phyloP scores from a whole-genome alignment of 2,113 vertebrate species.

The Ornithorhynchus anatinus region DNA sequence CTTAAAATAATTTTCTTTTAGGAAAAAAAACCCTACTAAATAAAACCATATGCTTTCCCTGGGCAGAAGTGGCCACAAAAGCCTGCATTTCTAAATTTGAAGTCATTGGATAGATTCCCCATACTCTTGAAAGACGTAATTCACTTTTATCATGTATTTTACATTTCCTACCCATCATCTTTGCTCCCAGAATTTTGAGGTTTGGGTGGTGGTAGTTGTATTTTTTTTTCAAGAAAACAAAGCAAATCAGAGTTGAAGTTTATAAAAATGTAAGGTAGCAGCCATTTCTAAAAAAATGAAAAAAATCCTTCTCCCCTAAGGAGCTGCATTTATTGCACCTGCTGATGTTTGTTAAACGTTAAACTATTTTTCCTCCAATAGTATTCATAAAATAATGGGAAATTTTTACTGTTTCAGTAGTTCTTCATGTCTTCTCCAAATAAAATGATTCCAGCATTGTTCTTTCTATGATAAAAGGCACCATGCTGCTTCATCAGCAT shows the following conservation, averaged over 20 bases:
- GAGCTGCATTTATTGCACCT: constrained; percentile 19
- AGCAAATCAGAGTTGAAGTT: not conserved
- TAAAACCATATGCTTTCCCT: too few species aligned
- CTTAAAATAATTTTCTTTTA: too few species aligned
- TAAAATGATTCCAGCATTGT: constrained; percentile 22
- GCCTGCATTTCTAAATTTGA: too few species aligned
- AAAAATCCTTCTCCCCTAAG: constrained; percentile 26
- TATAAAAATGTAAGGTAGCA: not conserved
- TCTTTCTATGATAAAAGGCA: constrained; percentile 32
- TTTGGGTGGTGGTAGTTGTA: too few species aligned
- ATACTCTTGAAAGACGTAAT: too few species aligned
- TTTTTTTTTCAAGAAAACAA: not conserved
- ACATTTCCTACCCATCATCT: not conserved
- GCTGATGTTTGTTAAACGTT: constrained; percentile 30
- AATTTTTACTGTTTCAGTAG: constrained; percentile 27
- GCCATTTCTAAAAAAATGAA: constrained; percentile 25
- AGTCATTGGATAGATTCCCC: too few species aligned
- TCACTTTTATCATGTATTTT: too few species aligned
- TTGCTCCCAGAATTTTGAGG: not conserved
- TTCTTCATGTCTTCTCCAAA: constrained; percentile 24
- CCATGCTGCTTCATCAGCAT: constrained; percentile 20
- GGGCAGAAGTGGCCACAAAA: too few species aligned
- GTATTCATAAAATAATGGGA: constrained; percentile 1
- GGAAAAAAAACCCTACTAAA: too few species aligned
- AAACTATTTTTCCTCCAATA: constrained; percentile 23